These are phyloP conservation scores for Gallinago solitaria DNA, from an alignment of 2,797 vertebrate genomes.

Conservation along the genomic window DNA sequence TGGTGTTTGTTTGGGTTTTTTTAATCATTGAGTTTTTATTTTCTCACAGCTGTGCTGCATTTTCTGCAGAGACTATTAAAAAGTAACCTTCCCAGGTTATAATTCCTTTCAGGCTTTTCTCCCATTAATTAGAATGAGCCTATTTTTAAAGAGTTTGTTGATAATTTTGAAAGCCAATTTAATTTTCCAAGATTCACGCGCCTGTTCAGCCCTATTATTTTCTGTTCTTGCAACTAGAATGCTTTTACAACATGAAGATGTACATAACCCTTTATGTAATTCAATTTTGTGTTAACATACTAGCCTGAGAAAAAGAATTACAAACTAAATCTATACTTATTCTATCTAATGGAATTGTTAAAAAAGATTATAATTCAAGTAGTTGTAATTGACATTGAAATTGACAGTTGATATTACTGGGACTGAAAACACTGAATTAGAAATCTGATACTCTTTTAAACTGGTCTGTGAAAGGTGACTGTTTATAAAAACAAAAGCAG, in stretches of 20 bases:
- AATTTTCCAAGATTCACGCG: background rate
- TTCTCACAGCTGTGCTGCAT: background rate
- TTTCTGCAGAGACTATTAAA: background rate
- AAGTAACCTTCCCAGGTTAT: rapidly evolving
- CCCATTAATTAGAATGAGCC: background rate
- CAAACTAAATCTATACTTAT: background rate
- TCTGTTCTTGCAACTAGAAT: background rate
- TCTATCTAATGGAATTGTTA: background rate
- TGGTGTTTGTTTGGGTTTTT: background rate
- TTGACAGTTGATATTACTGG: background rate
- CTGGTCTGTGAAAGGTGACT: background rate
- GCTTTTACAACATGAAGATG: rapidly evolving
- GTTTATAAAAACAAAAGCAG: background rate
- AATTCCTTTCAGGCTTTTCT: background rate
- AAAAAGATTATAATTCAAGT: background rate
- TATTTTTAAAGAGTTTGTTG: rapidly evolving
- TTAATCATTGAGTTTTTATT: background rate
- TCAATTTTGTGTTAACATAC: background rate
- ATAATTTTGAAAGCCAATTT: rapidly evolving
- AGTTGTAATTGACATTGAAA: background rate
- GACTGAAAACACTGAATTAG: background rate
- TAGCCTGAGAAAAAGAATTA: background rate
- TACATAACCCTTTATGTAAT: rapidly evolving
- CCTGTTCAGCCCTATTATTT: background rate
- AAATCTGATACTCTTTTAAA: background rate